phyloP scores from a whole-genome alignment of 2,113 vertebrate species.

The Semnornis frantzii region DNA sequence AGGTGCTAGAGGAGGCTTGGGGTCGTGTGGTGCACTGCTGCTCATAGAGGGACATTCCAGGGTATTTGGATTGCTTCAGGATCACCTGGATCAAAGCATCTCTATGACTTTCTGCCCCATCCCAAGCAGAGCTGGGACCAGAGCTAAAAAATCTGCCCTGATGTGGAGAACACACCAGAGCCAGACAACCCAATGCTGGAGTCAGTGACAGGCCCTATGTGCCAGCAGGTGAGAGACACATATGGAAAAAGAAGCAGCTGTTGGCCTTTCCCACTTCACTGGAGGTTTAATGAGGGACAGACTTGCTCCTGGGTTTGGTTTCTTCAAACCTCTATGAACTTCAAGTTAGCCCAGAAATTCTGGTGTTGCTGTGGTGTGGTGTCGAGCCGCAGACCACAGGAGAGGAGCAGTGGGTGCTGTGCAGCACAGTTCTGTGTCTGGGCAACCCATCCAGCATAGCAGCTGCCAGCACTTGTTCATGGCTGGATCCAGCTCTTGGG shows the following conservation, averaged over 20 bases:
- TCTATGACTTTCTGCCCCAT: neutral
- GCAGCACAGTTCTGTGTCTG: neutral
- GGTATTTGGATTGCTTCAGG: neutral
- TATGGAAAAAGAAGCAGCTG: neutral
- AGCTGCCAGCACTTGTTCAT: constrained; percentile 1
- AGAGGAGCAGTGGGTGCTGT: neutral
- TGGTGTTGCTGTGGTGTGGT: neutral
- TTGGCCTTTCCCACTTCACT: neutral
- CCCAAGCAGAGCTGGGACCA: neutral
- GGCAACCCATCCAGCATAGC: neutral
- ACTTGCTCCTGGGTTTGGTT: neutral
- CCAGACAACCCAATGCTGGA: neutral
- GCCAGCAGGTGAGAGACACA: neutral
- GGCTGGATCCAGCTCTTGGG: neutral
- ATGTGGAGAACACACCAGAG: neutral
- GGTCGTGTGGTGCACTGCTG: neutral
- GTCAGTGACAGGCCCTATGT: neutral
- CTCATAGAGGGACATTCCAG: neutral
- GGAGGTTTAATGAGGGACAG: neutral
- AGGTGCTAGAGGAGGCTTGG: neutral
- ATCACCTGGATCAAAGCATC: neutral
- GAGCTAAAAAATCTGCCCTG: neutral
- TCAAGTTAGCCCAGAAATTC: neutral
- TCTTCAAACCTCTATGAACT: neutral
- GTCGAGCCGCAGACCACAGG: neutral